Conservation (phyloP, 2,888 invertebrate genomes). For the Cremastobaeus sp. region DNA sequence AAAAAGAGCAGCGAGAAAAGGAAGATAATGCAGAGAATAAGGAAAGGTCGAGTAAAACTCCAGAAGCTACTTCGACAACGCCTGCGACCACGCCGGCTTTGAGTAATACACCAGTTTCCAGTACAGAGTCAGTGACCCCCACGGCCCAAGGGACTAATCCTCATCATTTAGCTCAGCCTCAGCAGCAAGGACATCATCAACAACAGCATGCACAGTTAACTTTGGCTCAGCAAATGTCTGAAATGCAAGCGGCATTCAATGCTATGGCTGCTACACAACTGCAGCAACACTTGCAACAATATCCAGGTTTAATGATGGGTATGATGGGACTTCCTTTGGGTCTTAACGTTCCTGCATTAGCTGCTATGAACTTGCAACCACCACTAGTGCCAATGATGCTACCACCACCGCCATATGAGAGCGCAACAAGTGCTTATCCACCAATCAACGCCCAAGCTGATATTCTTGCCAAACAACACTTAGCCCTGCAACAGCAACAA, state of each 20-base stretch:
- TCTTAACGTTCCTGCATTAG: constrained; percentile 88
- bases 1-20: constrained; percentile 72
- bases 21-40: constrained; percentile 76
- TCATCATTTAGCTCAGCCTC: constrained; percentile 69
- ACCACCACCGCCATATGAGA: constrained; percentile 89
- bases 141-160: constrained; percentile 66
- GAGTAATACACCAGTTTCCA: constrained; percentile 81
- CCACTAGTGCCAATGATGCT: constrained; percentile 93
- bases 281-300: constrained; percentile 90
- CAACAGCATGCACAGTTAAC: constrained; percentile 74
- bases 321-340: constrained; percentile 89
- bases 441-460: constrained; percentile 77
- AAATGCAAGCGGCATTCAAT: constrained; percentile 91
- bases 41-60: constrained; percentile 75
- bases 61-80: constrained; percentile 80
- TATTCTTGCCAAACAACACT: constrained; percentile 85
- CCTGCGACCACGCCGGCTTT: constrained; percentile 82
- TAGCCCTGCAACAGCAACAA: constrained; percentile 81
- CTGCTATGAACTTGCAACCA: constrained; percentile 97
- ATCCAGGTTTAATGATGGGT: constrained; percentile 95
- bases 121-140: constrained; percentile 80
- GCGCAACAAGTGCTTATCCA: constrained; percentile 72
- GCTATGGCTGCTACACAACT: constrained; percentile 86
- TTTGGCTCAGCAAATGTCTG: constrained; percentile 88
- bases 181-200: constrained; percentile 67